phyloP scores from a whole-genome alignment of 2,797 vertebrate genomes.

The Sebastes flavidus region DNA sequence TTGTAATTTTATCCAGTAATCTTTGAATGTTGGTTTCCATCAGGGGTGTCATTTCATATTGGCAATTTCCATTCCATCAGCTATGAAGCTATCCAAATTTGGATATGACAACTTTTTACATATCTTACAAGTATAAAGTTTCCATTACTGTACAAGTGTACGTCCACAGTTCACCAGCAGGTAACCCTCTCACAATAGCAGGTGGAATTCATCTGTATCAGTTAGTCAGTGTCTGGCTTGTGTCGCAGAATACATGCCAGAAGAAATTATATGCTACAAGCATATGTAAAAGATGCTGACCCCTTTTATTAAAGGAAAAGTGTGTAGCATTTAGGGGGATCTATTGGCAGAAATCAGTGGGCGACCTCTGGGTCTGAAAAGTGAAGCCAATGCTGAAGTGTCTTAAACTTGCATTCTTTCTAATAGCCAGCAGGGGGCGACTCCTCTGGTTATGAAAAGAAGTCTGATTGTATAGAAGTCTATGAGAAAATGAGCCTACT shows the following conservation, averaged over 20 bases:
- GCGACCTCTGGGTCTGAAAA: not conserved
- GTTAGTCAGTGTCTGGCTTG: slow-evolving; percentile 24
- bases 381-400: not conserved
- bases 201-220: slow-evolving; percentile 12
- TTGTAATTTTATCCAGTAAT: slow-evolving; percentile 29
- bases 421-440: too few species aligned
- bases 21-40: slow-evolving; percentile 24
- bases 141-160: slow-evolving; percentile 13
- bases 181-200: slow-evolving; percentile 4
- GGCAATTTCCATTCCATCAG: slow-evolving; percentile 18
- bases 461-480: too few species aligned
- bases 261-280: slow-evolving; percentile 9
- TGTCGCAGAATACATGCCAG: slow-evolving; percentile 14
- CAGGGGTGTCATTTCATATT: not conserved
- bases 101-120: not conserved
- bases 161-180: slow-evolving; percentile 9
- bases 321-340: not conserved
- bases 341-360: not conserved
- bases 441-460: too few species aligned
- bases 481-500: too few species aligned
- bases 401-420: not conserved
- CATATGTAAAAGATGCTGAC: not conserved
- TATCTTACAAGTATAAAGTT: not conserved
- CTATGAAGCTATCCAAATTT: slow-evolving; percentile 17
- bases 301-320: not conserved